Conservation (phyloP, 2,113 vertebrate genomes). For the Megaceryle torquata region DNA sequence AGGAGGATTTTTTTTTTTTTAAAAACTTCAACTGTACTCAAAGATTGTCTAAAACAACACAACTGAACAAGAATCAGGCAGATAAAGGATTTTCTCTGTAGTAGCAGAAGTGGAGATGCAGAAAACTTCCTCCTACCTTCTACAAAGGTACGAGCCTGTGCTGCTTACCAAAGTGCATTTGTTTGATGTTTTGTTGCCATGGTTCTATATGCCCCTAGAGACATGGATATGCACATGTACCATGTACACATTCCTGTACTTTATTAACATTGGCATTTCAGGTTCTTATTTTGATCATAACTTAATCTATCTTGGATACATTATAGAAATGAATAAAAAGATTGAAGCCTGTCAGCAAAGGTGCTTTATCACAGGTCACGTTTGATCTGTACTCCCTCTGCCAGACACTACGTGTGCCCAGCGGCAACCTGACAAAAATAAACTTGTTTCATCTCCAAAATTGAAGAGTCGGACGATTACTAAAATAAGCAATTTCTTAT, state of each 20-base stretch:
- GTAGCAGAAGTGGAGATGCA: not conserved
- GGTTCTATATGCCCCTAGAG: not conserved
- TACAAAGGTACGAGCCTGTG: not conserved
- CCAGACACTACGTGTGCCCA: not conserved
- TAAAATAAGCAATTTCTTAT: slow-evolving; percentile 71
- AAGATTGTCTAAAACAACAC: slow-evolving; percentile 45
- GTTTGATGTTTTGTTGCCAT: not conserved
- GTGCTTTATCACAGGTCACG: not conserved
- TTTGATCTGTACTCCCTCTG: not conserved
- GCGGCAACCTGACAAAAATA: slow-evolving; percentile 23
- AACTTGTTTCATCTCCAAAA: slow-evolving; percentile 60
- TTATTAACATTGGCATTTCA: not conserved
- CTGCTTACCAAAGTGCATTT: not conserved
- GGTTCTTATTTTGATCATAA: not conserved
- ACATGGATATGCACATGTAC: not conserved
- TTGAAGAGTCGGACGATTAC: slow-evolving; percentile 59
- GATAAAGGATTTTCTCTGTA: not conserved
- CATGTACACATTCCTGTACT: not conserved
- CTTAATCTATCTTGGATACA: not conserved
- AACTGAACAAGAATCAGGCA: not conserved
- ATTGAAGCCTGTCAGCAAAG: not conserved
- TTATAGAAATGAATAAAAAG: not conserved
- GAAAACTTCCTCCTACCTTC: not conserved
- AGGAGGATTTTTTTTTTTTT: not conserved
- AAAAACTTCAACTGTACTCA: not conserved